These are phyloP conservation scores for Nyctalus aviator DNA, from an alignment of 2,797 vertebrate species.

Conservation along the genomic window DNA sequence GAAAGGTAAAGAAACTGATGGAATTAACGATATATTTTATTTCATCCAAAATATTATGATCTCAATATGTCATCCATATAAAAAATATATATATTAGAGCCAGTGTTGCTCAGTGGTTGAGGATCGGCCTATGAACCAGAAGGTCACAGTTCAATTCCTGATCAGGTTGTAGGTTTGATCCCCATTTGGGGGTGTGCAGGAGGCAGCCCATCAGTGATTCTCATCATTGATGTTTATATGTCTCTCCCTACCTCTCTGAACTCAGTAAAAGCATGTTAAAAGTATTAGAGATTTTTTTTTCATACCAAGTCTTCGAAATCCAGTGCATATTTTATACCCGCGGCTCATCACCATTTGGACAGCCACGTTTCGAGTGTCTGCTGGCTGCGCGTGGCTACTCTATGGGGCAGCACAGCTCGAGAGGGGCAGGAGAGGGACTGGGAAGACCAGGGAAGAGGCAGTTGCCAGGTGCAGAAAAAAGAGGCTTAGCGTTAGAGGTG, in stretches of 20 bases:
- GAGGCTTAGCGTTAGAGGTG: not conserved
- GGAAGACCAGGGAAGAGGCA: not conserved
- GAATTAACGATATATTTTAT: slow-evolving; percentile 6
- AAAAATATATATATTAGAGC: not conserved
- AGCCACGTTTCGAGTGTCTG: not conserved
- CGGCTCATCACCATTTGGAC: not conserved
- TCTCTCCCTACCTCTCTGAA: no score
- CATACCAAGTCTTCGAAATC: not conserved
- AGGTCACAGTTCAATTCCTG: no score
- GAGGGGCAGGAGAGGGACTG: not conserved
- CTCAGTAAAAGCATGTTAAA: not conserved
- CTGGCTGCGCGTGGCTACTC: not conserved
- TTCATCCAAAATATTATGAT: slow-evolving; percentile 11
- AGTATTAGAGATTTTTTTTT: not conserved
- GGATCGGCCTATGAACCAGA: no score
- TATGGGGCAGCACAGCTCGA: not conserved
- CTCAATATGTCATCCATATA: not conserved
- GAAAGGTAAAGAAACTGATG: slow-evolving; percentile 19
- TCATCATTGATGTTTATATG: no score
- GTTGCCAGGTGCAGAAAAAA: not conserved
- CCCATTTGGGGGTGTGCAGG: no score
- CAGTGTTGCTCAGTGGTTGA: no score
- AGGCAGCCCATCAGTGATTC: no score
- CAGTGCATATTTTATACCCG: not conserved
- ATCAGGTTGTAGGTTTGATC: no score